Evolutionary conservation across 2,797 vertebrate species (phyloP).

Genomic region (Loriculus beryllinus): DNA sequence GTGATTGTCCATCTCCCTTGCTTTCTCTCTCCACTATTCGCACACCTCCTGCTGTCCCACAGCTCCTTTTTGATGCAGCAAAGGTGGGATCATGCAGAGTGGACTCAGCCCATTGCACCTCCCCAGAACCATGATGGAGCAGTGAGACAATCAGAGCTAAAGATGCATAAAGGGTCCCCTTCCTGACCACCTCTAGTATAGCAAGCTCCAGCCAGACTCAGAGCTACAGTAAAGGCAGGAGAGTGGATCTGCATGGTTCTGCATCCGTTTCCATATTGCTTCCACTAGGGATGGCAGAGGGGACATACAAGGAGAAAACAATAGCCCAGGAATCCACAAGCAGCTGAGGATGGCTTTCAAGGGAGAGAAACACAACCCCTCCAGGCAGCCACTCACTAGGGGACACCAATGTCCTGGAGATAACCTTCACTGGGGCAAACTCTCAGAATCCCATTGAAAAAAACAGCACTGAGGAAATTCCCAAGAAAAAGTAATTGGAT

Average conservation of each 20-base stretch:
- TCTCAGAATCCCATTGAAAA: neutral
- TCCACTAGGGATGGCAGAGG: neutral
- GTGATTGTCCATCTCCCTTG: neutral
- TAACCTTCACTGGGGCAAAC: neutral
- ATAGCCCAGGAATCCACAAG: neutral
- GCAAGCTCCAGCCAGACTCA: neutral
- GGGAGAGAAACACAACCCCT: neutral
- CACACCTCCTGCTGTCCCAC: neutral
- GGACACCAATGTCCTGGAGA: conserved; percentile 14
- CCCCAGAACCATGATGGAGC: rapidly evolving
- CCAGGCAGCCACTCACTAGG: neutral
- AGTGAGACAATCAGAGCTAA: neutral
- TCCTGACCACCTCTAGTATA: neutral
- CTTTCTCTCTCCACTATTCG: neutral
- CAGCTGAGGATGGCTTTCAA: neutral
- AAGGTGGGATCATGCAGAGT: rapidly evolving
- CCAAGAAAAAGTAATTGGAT: conserved; percentile 7
- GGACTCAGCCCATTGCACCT: neutral
- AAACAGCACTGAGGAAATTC: conserved; percentile 21
- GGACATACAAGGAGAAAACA: neutral
- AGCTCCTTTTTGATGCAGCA: neutral
- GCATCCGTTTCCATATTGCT: rapidly evolving
- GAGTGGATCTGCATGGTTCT: neutral
- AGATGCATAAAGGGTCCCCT: neutral
- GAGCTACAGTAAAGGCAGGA: neutral